These are phyloP conservation scores for Dicycla oo DNA, from an alignment of 2,888 invertebrate species.

Conservation along the genomic window DNA sequence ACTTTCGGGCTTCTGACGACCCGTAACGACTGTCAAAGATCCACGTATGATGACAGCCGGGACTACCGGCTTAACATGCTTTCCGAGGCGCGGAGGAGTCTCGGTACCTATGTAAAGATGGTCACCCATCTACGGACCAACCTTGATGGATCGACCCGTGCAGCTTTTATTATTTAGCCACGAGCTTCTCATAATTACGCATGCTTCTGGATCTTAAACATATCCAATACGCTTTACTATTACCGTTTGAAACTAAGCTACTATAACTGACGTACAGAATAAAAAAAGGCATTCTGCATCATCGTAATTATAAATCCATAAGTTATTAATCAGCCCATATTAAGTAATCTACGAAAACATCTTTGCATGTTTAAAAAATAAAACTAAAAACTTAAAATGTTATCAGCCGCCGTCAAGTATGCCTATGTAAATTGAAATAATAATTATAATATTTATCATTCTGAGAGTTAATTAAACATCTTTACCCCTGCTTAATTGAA, in stretches of 20 bases:
- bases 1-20: no score
- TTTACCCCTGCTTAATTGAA: constrained; percentile 61
- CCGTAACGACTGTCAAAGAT: no score
- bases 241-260: background rate
- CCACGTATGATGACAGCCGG: no score
- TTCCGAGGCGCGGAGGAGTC: no score
- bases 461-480: constrained; percentile 62
- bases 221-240: background rate
- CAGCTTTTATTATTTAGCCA: no score
- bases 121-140: no score
- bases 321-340: constrained; percentile 47
- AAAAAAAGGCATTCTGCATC: constrained; percentile 3
- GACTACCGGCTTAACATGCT: no score
- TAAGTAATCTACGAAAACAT: constrained; percentile 25
- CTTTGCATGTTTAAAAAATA: constrained; percentile 18
- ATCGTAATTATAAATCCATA: constrained; percentile 17
- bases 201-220: background rate
- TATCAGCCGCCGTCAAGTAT: constrained; percentile 28
- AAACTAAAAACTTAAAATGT: constrained; percentile 13
- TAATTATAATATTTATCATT: constrained; percentile 68
- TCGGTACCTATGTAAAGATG: no score
- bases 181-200: no score
- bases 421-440: constrained; percentile 62
- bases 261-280: background rate
- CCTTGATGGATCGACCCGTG: no score